Conservation (phyloP, 2,113 vertebrate species). For the Herpetotheres cachinnans region DNA sequence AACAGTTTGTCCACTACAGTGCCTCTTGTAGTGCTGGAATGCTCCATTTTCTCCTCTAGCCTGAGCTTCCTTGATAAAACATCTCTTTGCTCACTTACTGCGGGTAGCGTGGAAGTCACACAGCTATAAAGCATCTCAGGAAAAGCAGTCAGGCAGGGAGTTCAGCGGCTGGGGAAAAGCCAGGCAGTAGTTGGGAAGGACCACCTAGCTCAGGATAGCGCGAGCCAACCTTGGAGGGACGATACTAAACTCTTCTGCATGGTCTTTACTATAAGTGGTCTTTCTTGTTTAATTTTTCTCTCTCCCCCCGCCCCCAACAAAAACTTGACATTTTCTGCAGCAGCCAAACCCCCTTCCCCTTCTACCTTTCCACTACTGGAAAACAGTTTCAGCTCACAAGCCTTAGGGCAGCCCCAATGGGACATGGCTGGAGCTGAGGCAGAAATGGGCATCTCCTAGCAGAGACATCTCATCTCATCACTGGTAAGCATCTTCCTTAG, state of each 20-base stretch:
- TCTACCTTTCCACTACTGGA: neutral
- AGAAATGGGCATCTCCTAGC: neutral
- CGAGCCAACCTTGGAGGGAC: neutral
- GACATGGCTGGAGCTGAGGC: neutral
- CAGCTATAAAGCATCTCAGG: neutral
- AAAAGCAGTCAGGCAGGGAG: neutral
- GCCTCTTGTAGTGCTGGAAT: neutral
- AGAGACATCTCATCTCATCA: neutral
- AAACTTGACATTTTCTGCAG: neutral
- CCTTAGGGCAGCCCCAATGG: neutral
- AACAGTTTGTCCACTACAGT: neutral
- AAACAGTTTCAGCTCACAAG: neutral
- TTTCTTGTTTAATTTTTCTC: neutral
- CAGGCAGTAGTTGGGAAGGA: neutral
- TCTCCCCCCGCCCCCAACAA: too few relatives aligned
- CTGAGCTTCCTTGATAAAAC: neutral
- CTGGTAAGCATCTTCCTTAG: neutral
- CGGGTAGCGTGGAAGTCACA: neutral
- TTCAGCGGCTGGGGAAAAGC: neutral
- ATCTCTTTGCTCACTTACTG: neutral
- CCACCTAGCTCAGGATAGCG: neutral
- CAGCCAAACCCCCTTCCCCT: neutral
- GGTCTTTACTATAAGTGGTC: neutral
- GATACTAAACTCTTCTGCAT: neutral
- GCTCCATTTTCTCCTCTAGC: neutral